A percentile compares a stretch with the other conserved stretches of the same genome.
These are phyloP conservation scores for Penaeus chinensis DNA, from an alignment of 1,140 invertebrate species.

Conservation along the genomic window DNA sequence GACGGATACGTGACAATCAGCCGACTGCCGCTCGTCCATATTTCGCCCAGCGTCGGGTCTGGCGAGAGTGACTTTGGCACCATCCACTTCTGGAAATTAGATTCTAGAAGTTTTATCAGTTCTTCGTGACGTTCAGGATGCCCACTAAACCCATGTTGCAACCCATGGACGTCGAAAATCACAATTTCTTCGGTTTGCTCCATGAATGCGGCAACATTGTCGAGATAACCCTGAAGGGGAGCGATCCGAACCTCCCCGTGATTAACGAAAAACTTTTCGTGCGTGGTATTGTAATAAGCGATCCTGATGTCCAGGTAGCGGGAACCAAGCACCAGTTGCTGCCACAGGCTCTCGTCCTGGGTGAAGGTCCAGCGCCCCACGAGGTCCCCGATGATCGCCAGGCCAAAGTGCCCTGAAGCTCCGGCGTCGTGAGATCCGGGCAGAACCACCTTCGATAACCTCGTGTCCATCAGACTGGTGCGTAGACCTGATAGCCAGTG, in stretches of 20 bases:
- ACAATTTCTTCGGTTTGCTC: slow-evolving; percentile 66
- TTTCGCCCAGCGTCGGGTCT: slow-evolving; percentile 68
- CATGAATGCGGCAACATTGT: slow-evolving; percentile 65
- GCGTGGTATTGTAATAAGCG: slow-evolving; percentile 60
- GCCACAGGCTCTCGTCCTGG: slow-evolving; percentile 66
- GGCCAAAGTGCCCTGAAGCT: slow-evolving; percentile 70
- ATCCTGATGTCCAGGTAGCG: slow-evolving; percentile 66
- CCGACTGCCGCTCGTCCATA: slow-evolving; percentile 71
- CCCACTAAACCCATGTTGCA: slow-evolving; percentile 64
- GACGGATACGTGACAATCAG: slow-evolving; percentile 75
- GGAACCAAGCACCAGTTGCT: slow-evolving; percentile 66
- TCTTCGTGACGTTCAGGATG: slow-evolving; percentile 69
- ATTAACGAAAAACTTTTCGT: slow-evolving; percentile 65
- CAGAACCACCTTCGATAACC: slow-evolving; percentile 72
- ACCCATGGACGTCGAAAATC: slow-evolving; percentile 66
- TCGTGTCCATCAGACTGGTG: slow-evolving; percentile 65
- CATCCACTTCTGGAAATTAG: slow-evolving; percentile 71
- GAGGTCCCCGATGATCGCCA: slow-evolving; percentile 59
- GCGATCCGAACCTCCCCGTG: slow-evolving; percentile 65
- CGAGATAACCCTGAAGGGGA: slow-evolving; percentile 63
- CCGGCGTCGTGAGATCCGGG: slow-evolving; percentile 77
- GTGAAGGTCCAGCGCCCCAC: slow-evolving; percentile 57
- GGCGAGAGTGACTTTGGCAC: slow-evolving; percentile 70
- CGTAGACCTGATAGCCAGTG: slow-evolving; percentile 73
- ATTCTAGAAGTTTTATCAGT: slow-evolving; percentile 70